A percentile compares a stretch with the other conserved stretches of the same genome.
Conservation (phyloP, 2,888 invertebrate species). For the Unio pictorum region DNA sequence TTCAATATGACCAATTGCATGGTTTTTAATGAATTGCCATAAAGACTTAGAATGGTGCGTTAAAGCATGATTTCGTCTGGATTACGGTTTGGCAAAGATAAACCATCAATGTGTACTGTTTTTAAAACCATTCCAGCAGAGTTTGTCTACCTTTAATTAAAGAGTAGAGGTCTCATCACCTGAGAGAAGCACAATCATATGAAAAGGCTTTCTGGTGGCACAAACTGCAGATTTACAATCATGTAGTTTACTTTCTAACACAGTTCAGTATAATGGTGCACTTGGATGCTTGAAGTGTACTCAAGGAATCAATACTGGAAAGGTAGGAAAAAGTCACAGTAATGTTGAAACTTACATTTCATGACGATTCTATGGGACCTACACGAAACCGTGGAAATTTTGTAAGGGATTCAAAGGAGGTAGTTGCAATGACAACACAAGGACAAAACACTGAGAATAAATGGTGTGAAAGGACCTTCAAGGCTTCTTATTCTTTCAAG, state of each 20-base stretch:
- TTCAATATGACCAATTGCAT: conserved; percentile 17
- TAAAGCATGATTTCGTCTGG: conserved; percentile 15
- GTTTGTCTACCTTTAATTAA: too few species aligned
- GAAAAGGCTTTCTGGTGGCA: conserved; percentile 6
- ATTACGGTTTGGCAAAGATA: conserved; percentile 5
- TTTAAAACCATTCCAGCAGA: too few species aligned
- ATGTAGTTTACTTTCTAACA: conserved; percentile 10
- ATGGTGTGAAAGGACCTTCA: conserved; percentile 1
- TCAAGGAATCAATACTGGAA: conserved; percentile 9
- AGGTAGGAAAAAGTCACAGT: conserved; percentile 11
- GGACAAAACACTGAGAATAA: conserved; percentile 12
- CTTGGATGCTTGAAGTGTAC: conserved; percentile 14
- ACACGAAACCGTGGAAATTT: conserved; percentile 1
- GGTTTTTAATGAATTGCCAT: conserved; percentile 23
- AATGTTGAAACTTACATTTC: conserved; percentile 6
- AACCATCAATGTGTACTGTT: too few species aligned
- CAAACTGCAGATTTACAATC: conserved; percentile 16
- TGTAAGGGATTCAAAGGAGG: conserved; percentile 1
- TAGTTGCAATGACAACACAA: neutral
- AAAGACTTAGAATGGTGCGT: conserved; percentile 14
- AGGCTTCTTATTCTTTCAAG: conserved; percentile 2
- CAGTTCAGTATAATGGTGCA: conserved; percentile 16
- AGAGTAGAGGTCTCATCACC: too few species aligned
- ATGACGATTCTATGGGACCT: conserved; percentile 6
- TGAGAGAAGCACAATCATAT: neutral